These are phyloP conservation scores for Nemotelus nigrinus DNA, from an alignment of 2,888 invertebrate species.

Conservation along the genomic window DNA sequence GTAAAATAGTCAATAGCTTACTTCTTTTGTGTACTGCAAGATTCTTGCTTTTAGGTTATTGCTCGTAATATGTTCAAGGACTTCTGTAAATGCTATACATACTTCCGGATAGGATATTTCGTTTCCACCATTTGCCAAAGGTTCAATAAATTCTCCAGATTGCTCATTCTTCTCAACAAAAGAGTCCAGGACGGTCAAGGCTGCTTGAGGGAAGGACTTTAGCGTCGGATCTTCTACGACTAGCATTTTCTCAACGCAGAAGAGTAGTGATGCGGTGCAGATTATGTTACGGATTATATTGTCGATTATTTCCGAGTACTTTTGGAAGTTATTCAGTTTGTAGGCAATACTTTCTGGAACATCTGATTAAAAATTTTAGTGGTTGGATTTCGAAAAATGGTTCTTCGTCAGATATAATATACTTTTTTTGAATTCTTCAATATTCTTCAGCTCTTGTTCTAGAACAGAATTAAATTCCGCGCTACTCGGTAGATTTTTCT, in stretches of 20 bases:
- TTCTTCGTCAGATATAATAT: background rate
- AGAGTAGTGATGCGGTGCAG: background rate
- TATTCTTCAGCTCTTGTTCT: background rate
- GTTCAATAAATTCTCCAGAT: background rate
- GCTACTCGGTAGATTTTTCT: no score
- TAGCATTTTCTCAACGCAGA: conserved; percentile 2
- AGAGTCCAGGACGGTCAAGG: background rate
- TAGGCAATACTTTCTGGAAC: no score
- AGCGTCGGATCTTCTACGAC: background rate
- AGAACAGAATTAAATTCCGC: background rate
- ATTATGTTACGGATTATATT: background rate
- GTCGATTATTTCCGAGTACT: background rate
- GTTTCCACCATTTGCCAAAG: background rate
- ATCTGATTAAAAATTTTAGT: no score
- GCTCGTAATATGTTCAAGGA: background rate
- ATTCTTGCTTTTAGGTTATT: background rate
- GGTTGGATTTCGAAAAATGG: no score
- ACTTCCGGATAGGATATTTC: background rate
- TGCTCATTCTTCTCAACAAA: background rate
- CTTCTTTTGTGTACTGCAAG: background rate
- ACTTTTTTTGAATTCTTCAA: conserved; percentile 9
- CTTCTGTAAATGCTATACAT: background rate
- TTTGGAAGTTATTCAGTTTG: no score
- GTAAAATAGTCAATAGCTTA: background rate
- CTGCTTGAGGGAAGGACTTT: background rate